Evolutionary conservation across 1,140 invertebrate genomes (phyloP).

Genomic region (Patella vulgata): DNA sequence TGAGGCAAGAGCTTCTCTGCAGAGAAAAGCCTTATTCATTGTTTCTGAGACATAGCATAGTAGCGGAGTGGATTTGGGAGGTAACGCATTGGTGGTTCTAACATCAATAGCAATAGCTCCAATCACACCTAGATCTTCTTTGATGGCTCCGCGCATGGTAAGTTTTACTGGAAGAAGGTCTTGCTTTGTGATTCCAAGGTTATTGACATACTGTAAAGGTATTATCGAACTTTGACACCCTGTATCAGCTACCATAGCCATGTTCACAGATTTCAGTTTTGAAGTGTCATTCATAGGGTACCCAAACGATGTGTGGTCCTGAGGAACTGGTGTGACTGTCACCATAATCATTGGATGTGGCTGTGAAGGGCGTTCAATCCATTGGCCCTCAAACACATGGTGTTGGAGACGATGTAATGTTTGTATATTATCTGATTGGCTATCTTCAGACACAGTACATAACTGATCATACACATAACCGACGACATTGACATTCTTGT

Average conservation of each 20-base stretch:
- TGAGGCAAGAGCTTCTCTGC: constrained; percentile 5
- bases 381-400: too few relatives aligned
- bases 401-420: too few relatives aligned
- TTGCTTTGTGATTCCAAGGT: neutral
- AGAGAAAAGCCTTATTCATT: constrained; percentile 12
- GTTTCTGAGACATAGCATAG: constrained; percentile 2
- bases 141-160: constrained; percentile 14
- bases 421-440: too few relatives aligned
- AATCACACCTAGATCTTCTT: constrained; percentile 6
- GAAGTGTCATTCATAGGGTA: too few relatives aligned
- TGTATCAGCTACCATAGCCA: constrained; percentile 24
- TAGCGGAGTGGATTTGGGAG: neutral
- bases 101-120: constrained; percentile 7
- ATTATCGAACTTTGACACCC: constrained; percentile 18
- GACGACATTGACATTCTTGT: too few relatives aligned
- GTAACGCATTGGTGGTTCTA: neutral
- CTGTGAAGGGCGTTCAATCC: too few relatives aligned
- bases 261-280: too few relatives aligned
- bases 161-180: constrained; percentile 18
- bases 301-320: too few relatives aligned
- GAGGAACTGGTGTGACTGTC: too few relatives aligned
- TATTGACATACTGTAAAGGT: neutral
- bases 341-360: too few relatives aligned
- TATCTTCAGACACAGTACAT: too few relatives aligned
- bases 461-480: too few relatives aligned